Base-by-base conservation (phyloP, 2,888 invertebrate species). In the Drosophila pegasa region DNA sequence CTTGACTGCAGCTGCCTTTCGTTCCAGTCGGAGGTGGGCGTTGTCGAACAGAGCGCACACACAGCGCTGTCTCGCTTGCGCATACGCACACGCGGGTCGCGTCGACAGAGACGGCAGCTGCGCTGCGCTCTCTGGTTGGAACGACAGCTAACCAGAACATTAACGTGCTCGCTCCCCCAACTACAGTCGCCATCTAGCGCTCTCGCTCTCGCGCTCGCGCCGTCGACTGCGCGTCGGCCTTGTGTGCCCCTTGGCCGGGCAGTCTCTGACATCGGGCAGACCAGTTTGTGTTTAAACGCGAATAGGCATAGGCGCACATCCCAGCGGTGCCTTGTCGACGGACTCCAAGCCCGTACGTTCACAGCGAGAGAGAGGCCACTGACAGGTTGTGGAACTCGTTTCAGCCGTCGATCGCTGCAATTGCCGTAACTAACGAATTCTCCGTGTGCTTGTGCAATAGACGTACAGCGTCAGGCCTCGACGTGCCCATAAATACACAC, bases 251-350 rank as follows among this genome's bases (percentile, higher is more conserved):
- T 60, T 59, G 57, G 69, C 47, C 64, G 59, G 63, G 54, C 57
- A 56, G 63, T 52, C 62, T 51, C 63, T 69, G 73, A 60, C 68
- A 75, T 22, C 71, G 73, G 70, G 20, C 71, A 85, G 87, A 90
- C 90, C 88, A 92, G 92, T 92, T 90, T 89, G 90, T 90, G 88
- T 85, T 91, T 83, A 90, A 91, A 91, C 92, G 92, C 90, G 92
- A 90, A 86, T 89, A 87, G 88, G 90, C 89, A 86, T 87, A 87
- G 88, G 90, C 89, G 82, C 90, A 89, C 90, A 90, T 90, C 47
- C 47, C 55, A 69, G 70, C 70, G 51, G 51, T 67, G 73, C 52
- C 63, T 45, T 52, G 68, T 77, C 67, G 61, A 66, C 69, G 57
- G 57, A 59, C 37, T 74, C 62, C 33, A 62, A 57, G 43, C 55